Percentiles rank a stretch among this genome's conserved stretches.
Evolutionary conservation across 2,888 invertebrate species (phyloP).

Genomic region (Trimorus sp.): DNA sequence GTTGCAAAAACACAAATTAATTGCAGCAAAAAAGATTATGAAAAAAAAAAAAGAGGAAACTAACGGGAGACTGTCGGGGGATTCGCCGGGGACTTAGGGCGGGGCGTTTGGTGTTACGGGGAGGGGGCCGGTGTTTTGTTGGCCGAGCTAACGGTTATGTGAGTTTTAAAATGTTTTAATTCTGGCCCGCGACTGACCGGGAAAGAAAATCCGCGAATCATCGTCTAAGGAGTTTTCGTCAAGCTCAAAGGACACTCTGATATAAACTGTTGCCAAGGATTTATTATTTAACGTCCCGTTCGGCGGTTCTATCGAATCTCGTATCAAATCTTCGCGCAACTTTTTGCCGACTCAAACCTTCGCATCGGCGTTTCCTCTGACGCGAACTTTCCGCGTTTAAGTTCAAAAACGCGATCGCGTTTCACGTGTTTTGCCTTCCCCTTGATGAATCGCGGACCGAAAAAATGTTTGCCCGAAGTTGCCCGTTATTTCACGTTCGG

Average conservation of each 20-base stretch:
- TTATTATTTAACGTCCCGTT: constrained; percentile 21
- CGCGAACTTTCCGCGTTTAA: too few species aligned
- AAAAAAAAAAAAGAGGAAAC: not conserved
- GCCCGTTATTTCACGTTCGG: too few species aligned
- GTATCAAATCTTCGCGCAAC: constrained; percentile 7
- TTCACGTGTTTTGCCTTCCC: too few species aligned
- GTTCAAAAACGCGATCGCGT: too few species aligned
- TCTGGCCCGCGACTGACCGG: constrained; percentile 39
- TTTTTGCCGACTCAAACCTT: not conserved
- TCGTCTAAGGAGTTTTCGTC: constrained; percentile 36
- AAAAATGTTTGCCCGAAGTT: too few species aligned
- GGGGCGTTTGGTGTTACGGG: constrained; percentile 44
- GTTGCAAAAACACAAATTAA: too few species aligned
- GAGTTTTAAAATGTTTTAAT: constrained; percentile 55
- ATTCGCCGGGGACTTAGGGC: constrained; percentile 27
- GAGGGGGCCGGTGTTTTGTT: constrained; percentile 39
- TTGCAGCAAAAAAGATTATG: too few species aligned
- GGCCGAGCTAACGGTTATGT: constrained; percentile 42
- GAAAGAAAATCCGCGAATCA: constrained; percentile 26
- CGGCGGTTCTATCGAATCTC: not conserved
- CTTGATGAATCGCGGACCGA: too few species aligned
- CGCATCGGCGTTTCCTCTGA: too few species aligned
- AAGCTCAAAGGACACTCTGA: constrained; percentile 10
- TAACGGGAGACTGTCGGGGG: not conserved
- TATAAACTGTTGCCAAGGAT: constrained; percentile 17